phyloP scores from a whole-genome alignment of 2,113 vertebrate genomes.

The Peromyscus polionotus region DNA sequence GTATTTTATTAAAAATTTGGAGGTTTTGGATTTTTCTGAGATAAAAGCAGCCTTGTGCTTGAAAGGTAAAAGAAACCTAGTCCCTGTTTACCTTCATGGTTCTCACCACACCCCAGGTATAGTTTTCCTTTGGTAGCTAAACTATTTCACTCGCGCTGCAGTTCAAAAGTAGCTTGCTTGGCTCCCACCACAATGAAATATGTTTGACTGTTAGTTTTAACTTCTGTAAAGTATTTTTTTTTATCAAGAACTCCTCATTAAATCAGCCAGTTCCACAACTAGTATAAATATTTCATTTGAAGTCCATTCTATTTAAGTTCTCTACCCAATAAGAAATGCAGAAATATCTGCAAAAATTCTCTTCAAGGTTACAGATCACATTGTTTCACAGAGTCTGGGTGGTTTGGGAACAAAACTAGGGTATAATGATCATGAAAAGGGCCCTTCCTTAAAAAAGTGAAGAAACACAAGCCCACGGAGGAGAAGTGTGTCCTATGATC shows the following conservation, averaged over 20 bases:
- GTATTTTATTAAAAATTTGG: conserved; percentile 38
- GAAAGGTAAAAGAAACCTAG: conserved; percentile 42
- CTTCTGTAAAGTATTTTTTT: conserved; percentile 43
- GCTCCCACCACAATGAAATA: not conserved
- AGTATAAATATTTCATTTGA: conserved; percentile 56
- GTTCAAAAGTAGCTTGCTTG: not conserved
- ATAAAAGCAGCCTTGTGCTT: conserved; percentile 60
- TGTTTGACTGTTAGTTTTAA: conserved; percentile 33
- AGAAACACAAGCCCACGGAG: conserved; percentile 2
- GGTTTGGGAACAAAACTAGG: conserved; percentile 52
- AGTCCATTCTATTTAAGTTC: conserved; percentile 41
- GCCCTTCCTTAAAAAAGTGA: not conserved
- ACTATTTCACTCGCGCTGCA: conserved; percentile 21
- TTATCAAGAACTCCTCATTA: conserved; percentile 44
- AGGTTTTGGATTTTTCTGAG: conserved; percentile 61
- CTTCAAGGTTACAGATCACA: conserved; percentile 38
- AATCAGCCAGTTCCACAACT: conserved; percentile 8
- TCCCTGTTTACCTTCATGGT: not conserved
- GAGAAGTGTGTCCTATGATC: conserved; percentile 16
- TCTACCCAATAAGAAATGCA: not conserved
- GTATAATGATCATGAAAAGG: conserved; percentile 41
- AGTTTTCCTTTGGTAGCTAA: conserved; percentile 27
- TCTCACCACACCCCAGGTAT: not conserved
- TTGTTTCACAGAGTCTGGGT: conserved; percentile 58
- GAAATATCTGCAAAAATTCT: conserved; percentile 48